Evolutionary conservation across 2,113 vertebrate genomes (phyloP).

Genomic region (Mandrillus leucophaeus): DNA sequence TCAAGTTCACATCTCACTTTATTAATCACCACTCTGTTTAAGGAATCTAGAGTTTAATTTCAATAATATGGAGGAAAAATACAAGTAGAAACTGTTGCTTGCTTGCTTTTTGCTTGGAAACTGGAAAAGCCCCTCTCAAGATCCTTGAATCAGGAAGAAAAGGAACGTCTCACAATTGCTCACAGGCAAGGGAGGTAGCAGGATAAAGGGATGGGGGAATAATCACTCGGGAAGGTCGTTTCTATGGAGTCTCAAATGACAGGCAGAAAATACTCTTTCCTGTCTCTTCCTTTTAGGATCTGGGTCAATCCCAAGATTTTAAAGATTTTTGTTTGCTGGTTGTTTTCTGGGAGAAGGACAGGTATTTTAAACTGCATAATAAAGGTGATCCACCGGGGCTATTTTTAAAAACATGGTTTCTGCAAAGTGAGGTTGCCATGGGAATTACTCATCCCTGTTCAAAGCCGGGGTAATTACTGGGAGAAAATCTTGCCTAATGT

Average conservation of each 20-base stretch:
- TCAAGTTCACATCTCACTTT: background rate
- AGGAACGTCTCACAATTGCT: background rate
- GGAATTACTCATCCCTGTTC: background rate
- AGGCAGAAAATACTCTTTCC: background rate
- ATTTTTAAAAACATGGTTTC: slow-evolving; percentile 7
- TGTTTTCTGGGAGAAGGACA: background rate
- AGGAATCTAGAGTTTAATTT: background rate
- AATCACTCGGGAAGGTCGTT: background rate
- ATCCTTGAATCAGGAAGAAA: background rate
- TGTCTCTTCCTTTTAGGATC: background rate
- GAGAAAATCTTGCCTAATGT: slow-evolving; percentile 68
- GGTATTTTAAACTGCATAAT: background rate
- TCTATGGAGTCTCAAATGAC: background rate
- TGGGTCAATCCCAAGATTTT: background rate
- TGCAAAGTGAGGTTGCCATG: background rate
- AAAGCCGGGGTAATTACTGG: slow-evolving; percentile 66
- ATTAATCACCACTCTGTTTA: background rate
- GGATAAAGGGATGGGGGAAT: background rate
- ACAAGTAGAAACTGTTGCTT: background rate
- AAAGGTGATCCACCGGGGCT: background rate
- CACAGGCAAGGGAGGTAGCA: background rate
- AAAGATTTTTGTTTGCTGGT: background rate
- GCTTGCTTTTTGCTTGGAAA: background rate
- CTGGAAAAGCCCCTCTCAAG: background rate
- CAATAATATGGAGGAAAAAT: background rate